Percentiles rank a stretch among this genome's conserved stretches.
phyloP scores from a whole-genome alignment of 1,140 invertebrate genomes.

The Drosophila simulans region DNA sequence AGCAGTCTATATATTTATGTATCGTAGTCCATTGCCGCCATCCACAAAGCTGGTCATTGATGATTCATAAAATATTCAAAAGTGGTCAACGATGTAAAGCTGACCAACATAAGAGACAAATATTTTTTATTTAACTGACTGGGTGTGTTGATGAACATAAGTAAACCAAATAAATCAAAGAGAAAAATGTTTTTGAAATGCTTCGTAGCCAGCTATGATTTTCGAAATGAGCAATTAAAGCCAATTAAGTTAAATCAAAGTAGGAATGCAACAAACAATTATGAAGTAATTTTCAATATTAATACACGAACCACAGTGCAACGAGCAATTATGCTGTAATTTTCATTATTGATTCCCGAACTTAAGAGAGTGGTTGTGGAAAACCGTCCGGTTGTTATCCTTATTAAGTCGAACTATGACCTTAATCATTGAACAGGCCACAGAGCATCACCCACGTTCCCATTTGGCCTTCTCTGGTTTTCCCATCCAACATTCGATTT shows the following conservation, averaged over 20 bases:
- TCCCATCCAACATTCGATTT: conserved; percentile 50
- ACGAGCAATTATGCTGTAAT: neutral
- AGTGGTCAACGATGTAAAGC: neutral
- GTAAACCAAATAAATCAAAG: conserved; percentile 12
- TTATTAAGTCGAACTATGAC: conserved; percentile 20
- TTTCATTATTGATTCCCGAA: neutral
- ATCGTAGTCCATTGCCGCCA: neutral
- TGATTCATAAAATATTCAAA: conserved; percentile 38
- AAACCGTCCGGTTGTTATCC: conserved; percentile 7
- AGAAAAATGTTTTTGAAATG: neutral
- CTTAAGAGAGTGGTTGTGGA: too few relatives aligned
- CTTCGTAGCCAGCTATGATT: neutral
- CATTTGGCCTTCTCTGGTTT: conserved; percentile 35
- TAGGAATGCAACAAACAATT: neutral
- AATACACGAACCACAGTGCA: neutral
- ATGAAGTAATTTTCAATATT: neutral
- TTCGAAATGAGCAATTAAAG: neutral
- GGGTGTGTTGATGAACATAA: neutral
- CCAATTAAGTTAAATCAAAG: neutral
- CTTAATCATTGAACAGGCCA: conserved; percentile 12
- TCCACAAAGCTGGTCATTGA: neutral
- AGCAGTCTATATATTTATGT: conserved; percentile 19
- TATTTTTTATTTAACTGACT: conserved; percentile 4
- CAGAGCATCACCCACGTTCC: conserved; percentile 11
- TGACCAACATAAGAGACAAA: conserved; percentile 14